Base-by-base conservation (phyloP, 30 jellyfish, hydroid and myxozoan species). In the Mastigias papua region DNA sequence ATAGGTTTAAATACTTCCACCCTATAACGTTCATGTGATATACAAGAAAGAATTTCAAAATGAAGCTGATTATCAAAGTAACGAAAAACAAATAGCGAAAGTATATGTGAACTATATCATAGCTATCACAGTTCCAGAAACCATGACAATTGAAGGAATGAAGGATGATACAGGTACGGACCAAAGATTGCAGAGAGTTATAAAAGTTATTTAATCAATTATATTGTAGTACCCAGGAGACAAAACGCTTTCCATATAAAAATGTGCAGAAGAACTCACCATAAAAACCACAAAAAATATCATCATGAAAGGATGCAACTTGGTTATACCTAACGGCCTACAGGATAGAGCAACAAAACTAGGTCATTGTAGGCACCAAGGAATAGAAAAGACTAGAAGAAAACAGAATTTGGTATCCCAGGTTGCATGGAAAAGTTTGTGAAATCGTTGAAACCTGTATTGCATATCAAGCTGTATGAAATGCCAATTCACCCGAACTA, bases 351-450 rank as follows among this genome's bases (percentile, higher is more conserved):
- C 93, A 60, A 49, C 76, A 11, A 17, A 77, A 34, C 87, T 77
- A 58, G 93, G 69, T 9, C 96, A 76, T 66, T 25, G 1, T 26
- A 91, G 96, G n/a, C 89, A 87, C 80, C 96, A 78, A 51, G 96
- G 94, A 15, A 46, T 80, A 34, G 90, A 50, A 30, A 72, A 71
- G 78, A 89, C 95, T 2, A 89, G 81, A 33, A 29, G 78, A 67
- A 33, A 54, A 35, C 26, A 63, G 37, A 42, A 37, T 87, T 16
- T 79, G 96, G 93, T 88, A 10, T 58, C 95, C 94, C 23, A 64
- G 34, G 21, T 11, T 88, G 28, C 80, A 69, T 50, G 69, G 46
- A 58, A 57, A 28, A 19, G 89, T 88, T 37, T 16, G 48, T 22
- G 80, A 80, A 35, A 15, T 37, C 8, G 35, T 89, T 16, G 82